Percentiles rank a stretch among this genome's conserved stretches.
These are phyloP conservation scores for Colinus virginianus DNA, from an alignment of 2,113 vertebrate genomes.

Conservation along the genomic window DNA sequence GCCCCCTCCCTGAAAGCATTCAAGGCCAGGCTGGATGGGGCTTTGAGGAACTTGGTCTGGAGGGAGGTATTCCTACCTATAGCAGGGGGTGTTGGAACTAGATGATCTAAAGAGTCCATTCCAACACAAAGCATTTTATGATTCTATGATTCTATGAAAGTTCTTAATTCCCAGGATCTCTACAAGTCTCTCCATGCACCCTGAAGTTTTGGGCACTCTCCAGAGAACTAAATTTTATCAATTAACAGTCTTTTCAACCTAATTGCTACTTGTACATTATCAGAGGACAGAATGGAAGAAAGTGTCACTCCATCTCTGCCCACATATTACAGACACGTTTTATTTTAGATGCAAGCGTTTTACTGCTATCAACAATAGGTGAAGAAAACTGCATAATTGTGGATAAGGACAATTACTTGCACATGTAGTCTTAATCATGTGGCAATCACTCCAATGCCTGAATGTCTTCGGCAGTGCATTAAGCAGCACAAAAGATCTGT, in stretches of 20 bases:
- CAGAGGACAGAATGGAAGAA: background rate
- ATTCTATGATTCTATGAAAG: background rate
- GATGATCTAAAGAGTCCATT: no score
- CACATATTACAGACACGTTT: background rate
- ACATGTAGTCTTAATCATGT: background rate
- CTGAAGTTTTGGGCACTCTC: background rate
- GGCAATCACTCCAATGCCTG: background rate
- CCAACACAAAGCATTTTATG: background rate
- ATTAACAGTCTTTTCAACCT: background rate
- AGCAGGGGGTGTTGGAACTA: no score
- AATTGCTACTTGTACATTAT: background rate
- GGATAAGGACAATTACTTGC: background rate
- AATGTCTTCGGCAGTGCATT: background rate
- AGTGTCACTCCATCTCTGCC: background rate
- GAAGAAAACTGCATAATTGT: background rate
- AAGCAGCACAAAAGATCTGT: background rate
- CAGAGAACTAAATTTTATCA: background rate
- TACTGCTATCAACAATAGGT: background rate
- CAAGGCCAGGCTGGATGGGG: no score
- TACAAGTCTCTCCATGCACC: background rate
- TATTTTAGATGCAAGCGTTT: background rate
- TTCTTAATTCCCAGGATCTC: background rate
- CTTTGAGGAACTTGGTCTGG: no score
- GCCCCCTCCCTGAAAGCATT: no score
- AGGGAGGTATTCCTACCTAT: background rate